Evolutionary conservation across 2,113 vertebrate genomes (phyloP).

Genomic region (Triplophysa siluroides): DNA sequence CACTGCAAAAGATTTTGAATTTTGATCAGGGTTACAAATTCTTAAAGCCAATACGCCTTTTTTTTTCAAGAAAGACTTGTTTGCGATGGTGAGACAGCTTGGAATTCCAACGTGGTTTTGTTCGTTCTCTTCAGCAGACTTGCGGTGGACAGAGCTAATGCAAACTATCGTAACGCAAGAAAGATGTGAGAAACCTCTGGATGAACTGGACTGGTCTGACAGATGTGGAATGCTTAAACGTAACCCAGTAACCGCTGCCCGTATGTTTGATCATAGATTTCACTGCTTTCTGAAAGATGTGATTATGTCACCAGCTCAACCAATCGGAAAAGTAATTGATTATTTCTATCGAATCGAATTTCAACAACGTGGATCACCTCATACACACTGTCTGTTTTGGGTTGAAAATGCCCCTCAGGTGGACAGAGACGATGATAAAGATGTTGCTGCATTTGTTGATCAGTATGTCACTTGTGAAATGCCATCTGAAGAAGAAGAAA

Average conservation of each 20-base stretch:
- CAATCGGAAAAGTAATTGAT: constrained; percentile 29
- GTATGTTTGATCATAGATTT: constrained; percentile 35
- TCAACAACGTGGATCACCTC: no score
- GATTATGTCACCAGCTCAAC: constrained; percentile 38
- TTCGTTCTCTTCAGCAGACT: constrained; percentile 40
- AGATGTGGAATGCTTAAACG: constrained; percentile 31
- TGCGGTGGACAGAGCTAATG: constrained; percentile 41
- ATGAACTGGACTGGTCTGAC: constrained; percentile 32
- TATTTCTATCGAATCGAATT: no score
- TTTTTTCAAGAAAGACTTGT: constrained; percentile 40
- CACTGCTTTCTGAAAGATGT: constrained; percentile 36
- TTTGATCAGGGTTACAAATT: neutral
- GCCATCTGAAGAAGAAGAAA: constrained; percentile 19
- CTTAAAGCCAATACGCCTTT: constrained; percentile 31
- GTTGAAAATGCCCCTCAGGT: no score
- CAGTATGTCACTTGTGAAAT: constrained; percentile 31
- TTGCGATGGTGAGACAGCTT: constrained; percentile 38
- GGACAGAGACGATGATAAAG: constrained; percentile 9
- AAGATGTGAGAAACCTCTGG: neutral
- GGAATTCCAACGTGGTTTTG: constrained; percentile 32
- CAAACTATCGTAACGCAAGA: constrained; percentile 19
- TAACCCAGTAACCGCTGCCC: constrained; percentile 42
- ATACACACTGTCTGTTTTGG: no score
- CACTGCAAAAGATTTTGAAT: constrained; percentile 27
- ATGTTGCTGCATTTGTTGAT: constrained; percentile 7